A percentile compares a stretch with the other conserved stretches of the same genome.
phyloP scores from a whole-genome alignment of 2,797 vertebrate species.

The Tachyglossus aculeatus region DNA sequence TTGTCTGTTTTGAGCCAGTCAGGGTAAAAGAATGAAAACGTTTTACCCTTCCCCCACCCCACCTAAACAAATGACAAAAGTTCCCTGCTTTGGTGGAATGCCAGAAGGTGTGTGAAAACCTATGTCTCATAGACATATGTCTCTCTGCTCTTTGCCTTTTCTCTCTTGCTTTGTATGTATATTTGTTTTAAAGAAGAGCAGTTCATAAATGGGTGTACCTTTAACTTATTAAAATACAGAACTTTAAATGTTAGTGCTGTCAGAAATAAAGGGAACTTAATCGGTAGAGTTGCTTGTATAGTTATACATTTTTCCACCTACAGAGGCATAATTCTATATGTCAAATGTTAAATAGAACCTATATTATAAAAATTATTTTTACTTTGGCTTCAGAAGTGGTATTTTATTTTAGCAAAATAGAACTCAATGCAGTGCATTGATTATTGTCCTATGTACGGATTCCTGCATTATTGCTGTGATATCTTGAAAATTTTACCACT shows the following conservation, averaged over 20 bases:
- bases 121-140: conserved; percentile 81
- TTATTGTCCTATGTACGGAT: conserved; percentile 64
- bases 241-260: conserved; percentile 34
- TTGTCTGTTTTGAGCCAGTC: conserved; percentile 67
- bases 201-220: conserved; percentile 69
- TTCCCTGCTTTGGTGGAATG: conserved; percentile 67
- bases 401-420: conserved; percentile 77
- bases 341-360: conserved; percentile 76
- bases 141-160: conserved; percentile 61
- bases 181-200: conserved; percentile 70
- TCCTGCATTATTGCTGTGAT: conserved; percentile 67
- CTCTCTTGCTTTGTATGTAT: conserved; percentile 71
- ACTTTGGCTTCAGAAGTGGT: conserved; percentile 74
- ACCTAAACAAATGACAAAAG: conserved; percentile 58
- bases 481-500: conserved; percentile 62
- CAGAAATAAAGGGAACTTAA: conserved; percentile 71
- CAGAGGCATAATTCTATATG: conserved; percentile 75
- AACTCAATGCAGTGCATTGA: conserved; percentile 79
- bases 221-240: conserved; percentile 73
- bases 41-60: conserved; percentile 58
- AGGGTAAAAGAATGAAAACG: conserved; percentile 68
- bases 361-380: conserved; percentile 79
- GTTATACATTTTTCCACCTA: conserved; percentile 70
- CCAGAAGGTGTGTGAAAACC: conserved; percentile 72
- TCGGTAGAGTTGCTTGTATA: conserved; percentile 68